These are phyloP conservation scores for Alethe diademata DNA, from an alignment of 2,113 vertebrate genomes.

Conservation along the genomic window DNA sequence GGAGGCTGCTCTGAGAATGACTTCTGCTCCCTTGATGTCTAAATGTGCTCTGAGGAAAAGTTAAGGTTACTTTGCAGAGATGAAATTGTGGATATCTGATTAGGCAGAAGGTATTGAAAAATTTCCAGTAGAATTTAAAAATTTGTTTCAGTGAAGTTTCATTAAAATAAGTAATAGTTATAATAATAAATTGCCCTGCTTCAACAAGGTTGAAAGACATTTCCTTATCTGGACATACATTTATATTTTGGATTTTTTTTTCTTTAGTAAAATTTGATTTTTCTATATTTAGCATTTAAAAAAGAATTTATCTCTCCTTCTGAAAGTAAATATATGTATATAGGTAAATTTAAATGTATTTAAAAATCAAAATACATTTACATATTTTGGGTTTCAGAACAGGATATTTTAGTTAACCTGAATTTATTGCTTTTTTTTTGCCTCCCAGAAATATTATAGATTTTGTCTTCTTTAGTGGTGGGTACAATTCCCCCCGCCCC, in stretches of 20 bases:
- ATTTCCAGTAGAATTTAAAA: background rate
- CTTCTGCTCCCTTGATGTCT: background rate
- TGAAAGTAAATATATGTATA: background rate
- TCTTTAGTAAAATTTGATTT: background rate
- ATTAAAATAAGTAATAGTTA: background rate
- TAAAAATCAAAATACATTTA: background rate
- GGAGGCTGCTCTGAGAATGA: background rate
- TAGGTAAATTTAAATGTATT: background rate
- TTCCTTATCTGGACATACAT: background rate
- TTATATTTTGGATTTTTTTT: background rate
- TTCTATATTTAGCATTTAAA: background rate
- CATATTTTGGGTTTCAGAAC: background rate
- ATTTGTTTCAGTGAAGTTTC: background rate
- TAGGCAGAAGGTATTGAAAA: background rate
- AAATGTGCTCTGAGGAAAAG: constrained; percentile 39
- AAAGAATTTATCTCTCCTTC: background rate
- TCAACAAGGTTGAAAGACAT: background rate
- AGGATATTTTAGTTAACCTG: background rate
- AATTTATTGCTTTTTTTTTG: background rate
- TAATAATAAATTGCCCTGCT: background rate
- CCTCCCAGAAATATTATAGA: background rate
- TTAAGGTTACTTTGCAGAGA: background rate
- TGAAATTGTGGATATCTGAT: background rate
- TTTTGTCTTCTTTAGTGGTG: background rate
- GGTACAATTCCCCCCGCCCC: background rate